A percentile compares a stretch with the other conserved stretches of the same genome.
phyloP scores from a whole-genome alignment of 2,888 invertebrate genomes.

The Spatulosminthurus flaviceps region DNA sequence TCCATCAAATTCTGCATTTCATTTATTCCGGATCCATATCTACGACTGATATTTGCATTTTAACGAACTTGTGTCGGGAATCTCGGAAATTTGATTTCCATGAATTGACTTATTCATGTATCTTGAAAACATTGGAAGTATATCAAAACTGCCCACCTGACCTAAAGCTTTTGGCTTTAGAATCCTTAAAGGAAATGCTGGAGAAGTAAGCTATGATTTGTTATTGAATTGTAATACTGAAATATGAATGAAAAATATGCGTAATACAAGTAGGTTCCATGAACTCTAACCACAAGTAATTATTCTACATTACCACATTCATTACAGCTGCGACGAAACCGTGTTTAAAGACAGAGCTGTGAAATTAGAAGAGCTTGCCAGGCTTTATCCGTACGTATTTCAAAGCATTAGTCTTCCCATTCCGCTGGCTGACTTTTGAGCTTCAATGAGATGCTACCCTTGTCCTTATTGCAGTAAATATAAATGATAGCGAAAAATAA shows the following conservation, averaged over 20 bases:
- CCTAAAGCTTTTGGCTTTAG: background rate
- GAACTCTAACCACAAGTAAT: too few species aligned
- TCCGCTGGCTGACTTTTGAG: too few species aligned
- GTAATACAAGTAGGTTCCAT: too few species aligned
- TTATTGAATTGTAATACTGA: too few species aligned
- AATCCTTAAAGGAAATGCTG: background rate
- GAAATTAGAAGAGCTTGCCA: background rate
- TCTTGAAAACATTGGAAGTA: background rate
- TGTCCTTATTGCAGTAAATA: too few species aligned
- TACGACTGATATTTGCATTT: background rate
- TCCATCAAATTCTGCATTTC: background rate
- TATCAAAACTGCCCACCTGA: background rate
- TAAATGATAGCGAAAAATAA: too few species aligned
- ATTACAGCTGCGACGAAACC: background rate
- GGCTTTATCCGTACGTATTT: background rate
- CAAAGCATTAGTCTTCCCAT: background rate
- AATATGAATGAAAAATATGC: too few species aligned
- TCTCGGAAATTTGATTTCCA: background rate
- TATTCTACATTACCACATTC: too few species aligned
- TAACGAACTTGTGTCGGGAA: background rate
- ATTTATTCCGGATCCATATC: background rate
- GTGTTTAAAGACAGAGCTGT: background rate
- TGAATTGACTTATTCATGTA: conserved; percentile 1
- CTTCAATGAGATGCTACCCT: too few species aligned
- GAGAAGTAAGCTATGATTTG: background rate